Evolutionary conservation across 2,888 invertebrate species (phyloP).

Genomic region (Lycia hirtaria): DNA sequence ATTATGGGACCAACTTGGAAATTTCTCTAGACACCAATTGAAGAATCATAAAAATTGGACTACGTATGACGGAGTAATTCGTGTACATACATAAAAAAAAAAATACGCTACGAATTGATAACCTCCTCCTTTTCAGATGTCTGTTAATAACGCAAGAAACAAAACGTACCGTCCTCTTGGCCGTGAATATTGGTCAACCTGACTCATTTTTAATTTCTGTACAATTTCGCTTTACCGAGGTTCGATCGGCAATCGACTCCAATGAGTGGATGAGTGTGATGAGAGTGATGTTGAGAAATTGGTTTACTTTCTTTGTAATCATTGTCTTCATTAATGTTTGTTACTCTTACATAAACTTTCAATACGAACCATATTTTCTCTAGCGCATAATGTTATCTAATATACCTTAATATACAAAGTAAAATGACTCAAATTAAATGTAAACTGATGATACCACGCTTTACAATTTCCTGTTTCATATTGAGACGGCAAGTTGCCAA

Average conservation of each 20-base stretch:
- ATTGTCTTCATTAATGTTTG: conserved; percentile 14
- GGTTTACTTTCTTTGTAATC: conserved; percentile 24
- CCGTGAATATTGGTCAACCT: conserved; percentile 6
- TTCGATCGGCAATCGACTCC: conserved; percentile 10
- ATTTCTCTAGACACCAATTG: no score
- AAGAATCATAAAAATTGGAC: no score
- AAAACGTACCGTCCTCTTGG: neutral
- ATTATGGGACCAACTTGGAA: no score
- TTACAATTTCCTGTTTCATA: conserved; percentile 28
- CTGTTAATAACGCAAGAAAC: neutral
- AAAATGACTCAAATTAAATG: conserved; percentile 9
- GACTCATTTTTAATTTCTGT: conserved; percentile 23
- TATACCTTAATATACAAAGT: neutral
- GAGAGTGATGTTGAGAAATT: conserved; percentile 21
- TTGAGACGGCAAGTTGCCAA: conserved; percentile 25
- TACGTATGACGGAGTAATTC: no score
- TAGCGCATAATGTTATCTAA: neutral
- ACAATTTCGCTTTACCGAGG: conserved; percentile 27
- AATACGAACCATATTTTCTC: neutral
- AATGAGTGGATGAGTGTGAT: no score
- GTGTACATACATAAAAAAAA: no score
- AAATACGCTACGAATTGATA: no score
- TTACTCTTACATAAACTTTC: neutral
- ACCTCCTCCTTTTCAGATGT: no score
- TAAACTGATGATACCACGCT: conserved; percentile 20